Conservation (phyloP, 2,113 vertebrate genomes). For the Pterocles orientalis region DNA sequence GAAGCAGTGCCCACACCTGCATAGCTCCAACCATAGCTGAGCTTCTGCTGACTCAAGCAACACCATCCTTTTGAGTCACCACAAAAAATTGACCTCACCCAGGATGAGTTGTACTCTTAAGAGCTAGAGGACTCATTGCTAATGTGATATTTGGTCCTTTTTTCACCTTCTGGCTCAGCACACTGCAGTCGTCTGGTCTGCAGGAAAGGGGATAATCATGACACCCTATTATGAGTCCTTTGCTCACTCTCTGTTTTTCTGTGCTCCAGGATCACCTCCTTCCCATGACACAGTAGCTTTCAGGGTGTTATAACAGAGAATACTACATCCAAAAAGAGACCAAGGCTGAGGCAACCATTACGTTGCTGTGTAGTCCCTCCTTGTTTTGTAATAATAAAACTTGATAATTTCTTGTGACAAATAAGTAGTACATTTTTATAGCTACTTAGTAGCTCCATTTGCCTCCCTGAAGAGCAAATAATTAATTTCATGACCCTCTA, state of each 20-base stretch:
- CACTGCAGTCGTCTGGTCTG: neutral
- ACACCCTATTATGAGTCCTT: neutral
- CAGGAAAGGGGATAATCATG: neutral
- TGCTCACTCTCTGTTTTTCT: neutral
- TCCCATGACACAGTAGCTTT: neutral
- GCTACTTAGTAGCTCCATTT: neutral
- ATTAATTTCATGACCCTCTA: neutral
- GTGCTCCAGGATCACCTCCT: neutral
- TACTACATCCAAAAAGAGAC: neutral
- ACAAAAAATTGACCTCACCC: neutral
- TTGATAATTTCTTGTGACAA: neutral
- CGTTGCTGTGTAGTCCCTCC: neutral
- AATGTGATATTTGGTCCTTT: neutral
- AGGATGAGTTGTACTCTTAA: neutral
- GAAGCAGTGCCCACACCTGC: neutral
- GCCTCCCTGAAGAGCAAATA: neutral
- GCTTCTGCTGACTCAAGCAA: constrained; percentile 42
- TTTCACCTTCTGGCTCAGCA: neutral
- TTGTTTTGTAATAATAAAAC: neutral
- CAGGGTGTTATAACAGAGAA: neutral
- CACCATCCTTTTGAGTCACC: neutral
- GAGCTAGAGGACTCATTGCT: neutral
- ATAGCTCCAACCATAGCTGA: neutral
- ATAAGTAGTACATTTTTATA: neutral
- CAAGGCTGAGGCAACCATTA: neutral